A percentile compares a stretch with the other conserved stretches of the same genome.
These are phyloP conservation scores for Ornithoptera priamus DNA, from an alignment of 2,888 invertebrate species.

Conservation along the genomic window DNA sequence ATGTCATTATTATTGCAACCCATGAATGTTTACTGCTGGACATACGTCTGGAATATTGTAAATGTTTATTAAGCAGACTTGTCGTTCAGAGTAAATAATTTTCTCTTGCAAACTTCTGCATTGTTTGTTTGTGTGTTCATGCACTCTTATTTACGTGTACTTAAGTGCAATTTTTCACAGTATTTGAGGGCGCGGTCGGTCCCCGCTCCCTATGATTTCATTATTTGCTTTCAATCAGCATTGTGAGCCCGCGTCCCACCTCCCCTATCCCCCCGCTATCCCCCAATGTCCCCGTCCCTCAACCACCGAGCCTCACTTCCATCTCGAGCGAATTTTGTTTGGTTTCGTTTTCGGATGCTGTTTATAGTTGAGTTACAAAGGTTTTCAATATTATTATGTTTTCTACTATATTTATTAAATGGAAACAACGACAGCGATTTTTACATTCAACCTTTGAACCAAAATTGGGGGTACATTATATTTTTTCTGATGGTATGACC, in stretches of 20 bases:
- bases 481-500: too few relatives aligned
- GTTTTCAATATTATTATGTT: conserved; percentile 45
- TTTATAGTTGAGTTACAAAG: conserved; percentile 69
- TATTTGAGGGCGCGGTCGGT: conserved; percentile 62
- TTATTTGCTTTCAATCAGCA: conserved; percentile 80
- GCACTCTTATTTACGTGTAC: conserved; percentile 55
- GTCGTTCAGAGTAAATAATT: neutral
- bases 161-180: conserved; percentile 70
- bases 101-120: neutral
- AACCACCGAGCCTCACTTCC: conserved; percentile 47
- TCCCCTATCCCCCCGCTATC: conserved; percentile 30
- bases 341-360: conserved; percentile 75
- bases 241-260: conserved; percentile 61
- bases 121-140: conserved; percentile 39
- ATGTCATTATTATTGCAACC: neutral
- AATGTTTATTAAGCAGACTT: neutral
- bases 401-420: conserved; percentile 16
- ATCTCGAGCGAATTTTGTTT: conserved; percentile 71
- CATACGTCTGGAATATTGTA: neutral
- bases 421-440: conserved; percentile 18
- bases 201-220: conserved; percentile 75
- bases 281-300: conserved; percentile 28
- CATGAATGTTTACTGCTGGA: too few relatives aligned
- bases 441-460: neutral
- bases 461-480: neutral